Conservation (phyloP, 2,888 invertebrate genomes). For the Zygaena filipendulae region DNA sequence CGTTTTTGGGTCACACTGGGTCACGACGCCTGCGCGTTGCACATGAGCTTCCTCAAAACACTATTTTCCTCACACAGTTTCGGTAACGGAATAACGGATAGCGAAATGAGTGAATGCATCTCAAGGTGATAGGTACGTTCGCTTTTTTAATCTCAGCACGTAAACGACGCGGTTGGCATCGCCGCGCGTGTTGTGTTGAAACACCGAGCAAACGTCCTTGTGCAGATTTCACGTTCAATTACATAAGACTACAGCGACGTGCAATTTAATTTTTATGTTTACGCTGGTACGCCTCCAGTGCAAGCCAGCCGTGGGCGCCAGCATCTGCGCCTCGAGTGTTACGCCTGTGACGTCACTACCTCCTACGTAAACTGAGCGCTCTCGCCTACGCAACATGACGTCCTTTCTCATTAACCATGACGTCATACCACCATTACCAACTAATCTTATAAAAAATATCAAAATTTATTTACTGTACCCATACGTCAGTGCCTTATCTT, state of each 20-base stretch:
- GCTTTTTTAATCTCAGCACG: slow-evolving; percentile 58
- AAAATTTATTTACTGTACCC: too few relatives aligned
- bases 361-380: slow-evolving; percentile 18
- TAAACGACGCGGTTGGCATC: slow-evolving; percentile 57
- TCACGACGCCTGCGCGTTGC: slow-evolving; percentile 61
- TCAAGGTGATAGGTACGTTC: slow-evolving; percentile 64
- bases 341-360: slow-evolving; percentile 55
- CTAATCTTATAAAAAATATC: too few relatives aligned
- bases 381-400: slow-evolving; percentile 41
- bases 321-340: slow-evolving; percentile 27
- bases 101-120: slow-evolving; percentile 41
- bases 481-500: slow-evolving; percentile 13
- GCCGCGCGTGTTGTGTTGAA: slow-evolving; percentile 47
- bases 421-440: too few relatives aligned
- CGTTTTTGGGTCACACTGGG: slow-evolving; percentile 64
- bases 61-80: slow-evolving; percentile 20
- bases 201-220: slow-evolving; percentile 46
- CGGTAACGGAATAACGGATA: too few relatives aligned
- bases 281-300: slow-evolving; percentile 27
- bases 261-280: slow-evolving; percentile 44
- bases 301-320: slow-evolving; percentile 24
- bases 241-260: slow-evolving; percentile 33
- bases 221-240: slow-evolving; percentile 58
- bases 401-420: slow-evolving; percentile 12
- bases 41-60: slow-evolving; percentile 33